Evolutionary conservation across 2,888 invertebrate genomes (phyloP), one percentile per base, ranked within the genome.

Genomic region (Lepetodrilus schrolli): DNA sequence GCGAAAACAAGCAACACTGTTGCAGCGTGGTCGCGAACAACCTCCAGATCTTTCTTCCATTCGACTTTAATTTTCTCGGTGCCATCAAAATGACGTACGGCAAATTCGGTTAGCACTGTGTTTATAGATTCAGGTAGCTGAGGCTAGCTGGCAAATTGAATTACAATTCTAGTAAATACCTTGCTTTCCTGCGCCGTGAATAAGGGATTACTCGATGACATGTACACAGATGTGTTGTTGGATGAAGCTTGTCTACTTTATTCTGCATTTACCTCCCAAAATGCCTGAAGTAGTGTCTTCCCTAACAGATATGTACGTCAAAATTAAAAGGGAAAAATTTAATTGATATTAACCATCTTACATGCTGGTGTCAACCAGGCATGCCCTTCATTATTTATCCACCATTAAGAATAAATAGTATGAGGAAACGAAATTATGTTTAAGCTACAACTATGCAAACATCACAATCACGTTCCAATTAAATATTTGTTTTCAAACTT

Each of bases 161-260:
- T 70, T 70, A 70, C 70, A 70, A n/a, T 70, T 30, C 48, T 49
- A 7, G 20, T 69, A 69, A 48, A 69, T 48, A 69, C 30, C 49
- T 50, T 49, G 70, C 50, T 20, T 49, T 38, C 17, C 30, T 36
- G 8, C 49, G 48, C 49, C 36, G 13, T 70, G 70, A 49, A 70
- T 70, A 70, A 21, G 34, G 49, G 34, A 70, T 48, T 48, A 58
- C 10, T 20, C 5, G 23, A 30, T n/a, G n/a, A 58, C 58, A n/a
- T 26, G 30, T 4, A 58, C 26, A 4, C 58, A 58, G 43, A 43
- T 43, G 43, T 17, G n/a, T 10, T 43, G 4, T 13, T 43, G 13
- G 43, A 43, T 43, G 43, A 43, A 17, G 43, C 17, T 2, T 43
- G n/a, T 17, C 43, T 10, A 1, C n/a, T 43, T n/a, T n/a, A n/a